Percentiles rank a stretch among this genome's conserved stretches.
Evolutionary conservation across 2,888 invertebrate species (phyloP).

Genomic region (Acronicta leporina): DNA sequence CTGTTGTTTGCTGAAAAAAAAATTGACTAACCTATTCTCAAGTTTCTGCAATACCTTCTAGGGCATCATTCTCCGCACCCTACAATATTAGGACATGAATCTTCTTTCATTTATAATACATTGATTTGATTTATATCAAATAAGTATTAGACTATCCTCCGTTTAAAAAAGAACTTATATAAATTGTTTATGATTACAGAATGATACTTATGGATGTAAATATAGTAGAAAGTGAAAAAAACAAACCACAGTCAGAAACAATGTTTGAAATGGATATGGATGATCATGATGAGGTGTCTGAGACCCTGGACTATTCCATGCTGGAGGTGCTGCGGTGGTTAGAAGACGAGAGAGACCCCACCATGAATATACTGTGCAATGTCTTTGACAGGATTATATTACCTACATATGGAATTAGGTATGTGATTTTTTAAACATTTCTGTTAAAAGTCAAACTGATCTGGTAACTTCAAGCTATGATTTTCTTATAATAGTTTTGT

Average conservation of each 20-base stretch:
- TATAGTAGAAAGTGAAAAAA: conserved; percentile 83
- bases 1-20: too few relatives aligned
- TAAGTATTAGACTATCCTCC: neutral
- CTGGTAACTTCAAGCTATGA: too few relatives aligned
- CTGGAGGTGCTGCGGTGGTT: conserved; percentile 92
- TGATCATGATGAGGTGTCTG: conserved; percentile 81
- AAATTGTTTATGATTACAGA: conserved; percentile 84
- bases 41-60: too few relatives aligned
- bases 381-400: conserved; percentile 95
- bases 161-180: neutral
- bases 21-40: too few relatives aligned
- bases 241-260: conserved; percentile 76
- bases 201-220: conserved; percentile 93
- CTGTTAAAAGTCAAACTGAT: too few relatives aligned
- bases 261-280: conserved; percentile 90
- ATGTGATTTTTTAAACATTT: neutral
- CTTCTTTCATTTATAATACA: too few relatives aligned
- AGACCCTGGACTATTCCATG: conserved; percentile 93
- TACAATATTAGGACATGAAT: too few relatives aligned
- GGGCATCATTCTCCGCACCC: too few relatives aligned
- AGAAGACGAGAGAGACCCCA: conserved; percentile 89
- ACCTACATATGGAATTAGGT: conserved; percentile 93
- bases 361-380: conserved; percentile 89
- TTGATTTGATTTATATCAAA: too few relatives aligned
- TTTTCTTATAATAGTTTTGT: too few relatives aligned